Conservation (phyloP, 2,113 vertebrate genomes). For the Caloenas nicobarica region DNA sequence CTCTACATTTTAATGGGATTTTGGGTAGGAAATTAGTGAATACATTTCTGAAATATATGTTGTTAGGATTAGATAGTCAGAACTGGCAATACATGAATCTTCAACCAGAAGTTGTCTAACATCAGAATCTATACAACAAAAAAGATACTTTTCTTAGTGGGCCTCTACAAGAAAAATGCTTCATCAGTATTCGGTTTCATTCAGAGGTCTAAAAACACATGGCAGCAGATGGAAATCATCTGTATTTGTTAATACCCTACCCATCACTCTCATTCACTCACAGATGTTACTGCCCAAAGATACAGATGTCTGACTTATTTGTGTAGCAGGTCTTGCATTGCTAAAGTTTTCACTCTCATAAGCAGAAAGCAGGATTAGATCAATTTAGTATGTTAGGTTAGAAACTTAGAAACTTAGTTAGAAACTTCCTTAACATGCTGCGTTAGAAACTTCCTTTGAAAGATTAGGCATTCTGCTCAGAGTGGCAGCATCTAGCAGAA, state of each 20-base stretch:
- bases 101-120: neutral
- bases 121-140: rapidly evolving
- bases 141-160: neutral
- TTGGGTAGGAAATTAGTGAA: neutral
- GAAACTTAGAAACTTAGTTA: neutral
- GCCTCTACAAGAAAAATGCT: neutral
- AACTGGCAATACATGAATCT: neutral
- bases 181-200: neutral
- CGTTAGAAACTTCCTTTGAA: too few species aligned
- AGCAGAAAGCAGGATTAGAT: neutral
- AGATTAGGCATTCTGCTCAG: neutral
- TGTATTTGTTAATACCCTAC: neutral
- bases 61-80: neutral
- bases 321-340: neutral
- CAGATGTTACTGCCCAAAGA: neutral
- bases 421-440: neutral
- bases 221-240: neutral
- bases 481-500: neutral
- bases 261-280: neutral
- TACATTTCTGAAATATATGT: neutral
- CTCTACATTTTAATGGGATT: neutral
- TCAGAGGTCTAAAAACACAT: neutral
- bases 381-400: neutral
- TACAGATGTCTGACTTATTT: neutral
- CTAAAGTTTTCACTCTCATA: neutral